Evolutionary conservation across 2,888 invertebrate genomes (phyloP).

Genomic region (Biston stratarius): DNA sequence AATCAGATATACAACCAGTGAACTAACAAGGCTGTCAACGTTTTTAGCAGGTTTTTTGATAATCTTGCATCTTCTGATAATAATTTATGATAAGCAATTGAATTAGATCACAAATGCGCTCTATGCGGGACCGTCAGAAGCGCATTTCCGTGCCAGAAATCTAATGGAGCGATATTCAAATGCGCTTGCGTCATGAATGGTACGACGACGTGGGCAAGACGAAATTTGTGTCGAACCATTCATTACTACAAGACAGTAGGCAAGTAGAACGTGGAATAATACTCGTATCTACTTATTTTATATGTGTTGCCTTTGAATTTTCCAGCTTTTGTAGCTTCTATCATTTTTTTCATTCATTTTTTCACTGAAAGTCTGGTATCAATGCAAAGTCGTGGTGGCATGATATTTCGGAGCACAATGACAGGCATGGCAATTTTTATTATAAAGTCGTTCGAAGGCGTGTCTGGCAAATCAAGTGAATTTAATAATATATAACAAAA

Average conservation of each 20-base stretch:
- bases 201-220: not conserved
- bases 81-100: not conserved
- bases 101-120: constrained; percentile 2
- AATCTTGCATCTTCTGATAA: not conserved
- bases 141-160: constrained; percentile 67
- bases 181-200: constrained; percentile 48
- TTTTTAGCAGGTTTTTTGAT: not conserved
- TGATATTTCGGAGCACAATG: too few species aligned
- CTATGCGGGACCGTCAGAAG: constrained; percentile 38
- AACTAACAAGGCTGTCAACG: too few species aligned
- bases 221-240: not conserved
- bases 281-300: not conserved
- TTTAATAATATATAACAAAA: too few species aligned
- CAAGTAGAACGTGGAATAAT: not conserved
- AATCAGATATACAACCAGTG: too few species aligned
- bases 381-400: too few species aligned
- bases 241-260: not conserved
- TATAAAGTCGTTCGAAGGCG: too few species aligned
- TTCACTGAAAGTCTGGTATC: too few species aligned
- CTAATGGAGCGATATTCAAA: constrained; percentile 62
- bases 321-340: too few species aligned
- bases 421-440: too few species aligned
- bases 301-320: too few species aligned
- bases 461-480: too few species aligned
- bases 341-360: too few species aligned